Base-by-base conservation (phyloP, 2,888 invertebrate species). In the Hydroisotoma schaefferi region DNA sequence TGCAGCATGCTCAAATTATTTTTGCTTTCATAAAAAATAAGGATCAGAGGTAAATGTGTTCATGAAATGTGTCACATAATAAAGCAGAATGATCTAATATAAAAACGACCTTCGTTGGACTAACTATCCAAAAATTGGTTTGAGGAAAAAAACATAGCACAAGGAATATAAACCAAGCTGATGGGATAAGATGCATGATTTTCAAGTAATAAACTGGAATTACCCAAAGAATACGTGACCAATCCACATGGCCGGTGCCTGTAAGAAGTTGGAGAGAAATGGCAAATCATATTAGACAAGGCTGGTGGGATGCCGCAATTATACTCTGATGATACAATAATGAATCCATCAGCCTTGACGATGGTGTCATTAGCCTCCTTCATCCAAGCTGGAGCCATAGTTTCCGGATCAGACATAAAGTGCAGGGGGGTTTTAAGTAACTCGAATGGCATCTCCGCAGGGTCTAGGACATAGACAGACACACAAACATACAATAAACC, bases 301-400 rank as follows among this genome's bases (percentile, higher is more conserved):
- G 78, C 79, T 18, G 80, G 78, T 1, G 79, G 78, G 33, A 79
- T 74, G 38, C 74, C 73, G 70, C 76, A 76, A 69, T 79, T 79
- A 68, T 77, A 77, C 53, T 78, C 77, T 20, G 76, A 74, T 2
- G 77, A 75, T 18, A 80, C 73, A 22, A 79, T 70, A n/a, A 80
- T 73, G 59, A 74, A 77, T 2, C 75, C 79, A 70, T 79, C 78
- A 15, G 79, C 77, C 2, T 61, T 63, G 48, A 69, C 56, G 25
- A 77, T 74, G 20, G 71, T 65, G 15, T 68, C 57, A 56, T 76
- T 71, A 10, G 73, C 67, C 8, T 74, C 71, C 10, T 67, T 61
- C 62, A 78, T 53, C 73, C 74, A 74, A n/a, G 72, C 63, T 2
- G 77, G 77, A 28, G 73, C 74, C 12, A 68, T 57, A 18, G 28